Conservation (phyloP, 2,888 invertebrate species). For the Hydriomena furcata region DNA sequence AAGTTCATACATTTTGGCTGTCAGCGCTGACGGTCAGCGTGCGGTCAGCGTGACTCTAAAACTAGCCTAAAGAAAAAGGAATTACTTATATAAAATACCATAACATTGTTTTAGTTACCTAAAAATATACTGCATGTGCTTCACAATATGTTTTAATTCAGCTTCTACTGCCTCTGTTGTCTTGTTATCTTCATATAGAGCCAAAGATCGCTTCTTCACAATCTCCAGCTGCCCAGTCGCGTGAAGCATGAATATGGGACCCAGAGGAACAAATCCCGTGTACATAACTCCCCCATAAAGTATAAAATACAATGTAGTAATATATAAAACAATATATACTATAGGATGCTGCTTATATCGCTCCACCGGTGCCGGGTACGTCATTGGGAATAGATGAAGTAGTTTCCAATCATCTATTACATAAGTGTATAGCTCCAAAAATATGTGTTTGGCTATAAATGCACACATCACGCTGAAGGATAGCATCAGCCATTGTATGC, state of each 20-base stretch:
- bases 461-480: not conserved
- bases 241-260: constrained; percentile 29
- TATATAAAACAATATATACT: constrained; percentile 12
- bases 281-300: constrained; percentile 9
- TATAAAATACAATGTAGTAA: not conserved
- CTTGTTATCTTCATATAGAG: not conserved
- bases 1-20: too few relatives aligned
- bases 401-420: not conserved
- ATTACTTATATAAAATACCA: too few relatives aligned
- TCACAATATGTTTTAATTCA: constrained; percentile 1
- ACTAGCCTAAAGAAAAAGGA: too few relatives aligned
- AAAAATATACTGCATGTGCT: constrained; percentile 16
- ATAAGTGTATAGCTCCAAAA: not conserved
- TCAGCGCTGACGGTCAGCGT: too few relatives aligned
- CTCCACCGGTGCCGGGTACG: constrained; percentile 9
- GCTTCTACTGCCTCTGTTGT: not conserved
- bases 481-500: constrained; percentile 10
- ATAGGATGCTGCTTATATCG: constrained; percentile 17
- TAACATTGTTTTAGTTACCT: too few relatives aligned
- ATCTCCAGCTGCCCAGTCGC: constrained; percentile 32
- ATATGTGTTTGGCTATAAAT: not conserved
- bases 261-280: constrained; percentile 24
- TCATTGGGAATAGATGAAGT: not conserved
- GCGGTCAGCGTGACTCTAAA: too few relatives aligned
- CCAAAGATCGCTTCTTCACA: constrained; percentile 2